Conservation (phyloP, 2,797 vertebrate genomes). For the Hippocampus kuda region DNA sequence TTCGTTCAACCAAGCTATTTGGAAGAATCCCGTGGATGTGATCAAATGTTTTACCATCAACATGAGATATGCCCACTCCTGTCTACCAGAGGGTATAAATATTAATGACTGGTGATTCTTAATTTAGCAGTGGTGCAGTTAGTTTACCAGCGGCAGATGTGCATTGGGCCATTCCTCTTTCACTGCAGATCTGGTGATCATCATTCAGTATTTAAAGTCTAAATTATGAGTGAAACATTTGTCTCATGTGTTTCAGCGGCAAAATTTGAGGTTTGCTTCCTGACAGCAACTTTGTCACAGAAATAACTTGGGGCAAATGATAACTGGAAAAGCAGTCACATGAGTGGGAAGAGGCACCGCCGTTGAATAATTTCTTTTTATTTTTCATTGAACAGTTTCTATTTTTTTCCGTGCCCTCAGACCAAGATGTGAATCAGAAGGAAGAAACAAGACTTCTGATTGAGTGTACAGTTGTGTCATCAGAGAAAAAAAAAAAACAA, state of each 20-base stretch:
- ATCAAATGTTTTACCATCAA: neutral
- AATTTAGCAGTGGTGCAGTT: neutral
- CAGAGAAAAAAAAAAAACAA: conserved; percentile 54
- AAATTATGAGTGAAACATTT: neutral
- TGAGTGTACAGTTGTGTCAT: conserved; percentile 64
- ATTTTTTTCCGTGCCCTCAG: conserved; percentile 59
- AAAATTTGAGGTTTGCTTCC: neutral
- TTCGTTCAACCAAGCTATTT: neutral
- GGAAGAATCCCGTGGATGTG: neutral
- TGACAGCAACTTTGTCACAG: neutral
- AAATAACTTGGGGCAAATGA: neutral
- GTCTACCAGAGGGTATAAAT: neutral
- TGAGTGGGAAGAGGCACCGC: neutral
- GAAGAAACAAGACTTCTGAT: conserved; percentile 66
- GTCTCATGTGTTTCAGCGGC: neutral
- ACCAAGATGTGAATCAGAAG: conserved; percentile 68
- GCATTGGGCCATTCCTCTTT: neutral
- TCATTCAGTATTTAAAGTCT: neutral
- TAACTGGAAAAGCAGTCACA: neutral
- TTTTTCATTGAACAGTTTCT: conserved; percentile 69
- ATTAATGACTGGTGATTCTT: neutral
- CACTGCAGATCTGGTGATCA: neutral
- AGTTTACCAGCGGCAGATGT: neutral
- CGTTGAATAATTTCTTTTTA: conserved; percentile 49
- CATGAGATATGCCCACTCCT: neutral